Conservation (phyloP, 2,113 vertebrate genomes). For the Candoia aspera region DNA sequence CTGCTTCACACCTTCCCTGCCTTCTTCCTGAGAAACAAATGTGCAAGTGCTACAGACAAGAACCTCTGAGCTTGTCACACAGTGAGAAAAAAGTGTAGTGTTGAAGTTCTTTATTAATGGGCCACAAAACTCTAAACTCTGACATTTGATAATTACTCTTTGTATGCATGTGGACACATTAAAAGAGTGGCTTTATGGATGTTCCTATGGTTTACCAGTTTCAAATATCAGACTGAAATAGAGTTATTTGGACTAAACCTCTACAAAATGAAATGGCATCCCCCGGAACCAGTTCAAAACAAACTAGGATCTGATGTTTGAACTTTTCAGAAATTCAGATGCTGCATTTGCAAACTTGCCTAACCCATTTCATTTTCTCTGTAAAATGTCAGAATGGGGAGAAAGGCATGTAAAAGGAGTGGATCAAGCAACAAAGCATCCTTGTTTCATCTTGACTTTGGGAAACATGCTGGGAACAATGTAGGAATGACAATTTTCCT, state of each 20-base stretch:
- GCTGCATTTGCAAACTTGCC: neutral
- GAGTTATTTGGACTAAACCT: neutral
- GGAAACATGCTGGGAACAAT: neutral
- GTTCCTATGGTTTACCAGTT: neutral
- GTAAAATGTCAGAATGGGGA: neutral
- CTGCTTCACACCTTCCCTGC: conserved; percentile 25
- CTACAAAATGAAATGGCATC: neutral
- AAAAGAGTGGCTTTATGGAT: neutral
- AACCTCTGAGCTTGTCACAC: conserved; percentile 24
- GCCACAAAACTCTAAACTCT: neutral
- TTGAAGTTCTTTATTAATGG: conserved; percentile 7
- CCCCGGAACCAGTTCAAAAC: neutral
- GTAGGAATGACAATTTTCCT: no score
- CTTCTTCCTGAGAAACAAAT: conserved; percentile 43
- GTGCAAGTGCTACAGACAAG: conserved; percentile 33
- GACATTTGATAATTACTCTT: neutral
- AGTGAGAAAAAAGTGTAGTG: conserved; percentile 11
- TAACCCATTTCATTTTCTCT: neutral
- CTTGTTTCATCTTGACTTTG: neutral
- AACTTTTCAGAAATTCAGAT: neutral
- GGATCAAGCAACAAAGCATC: neutral
- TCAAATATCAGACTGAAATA: neutral
- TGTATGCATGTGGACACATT: neutral
- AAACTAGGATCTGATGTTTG: neutral
- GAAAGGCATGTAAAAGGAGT: neutral